Evolutionary conservation across 2,888 invertebrate species (phyloP), one percentile per base, ranked within the genome.

Genomic region (Zaprionus obscuricornis): DNA sequence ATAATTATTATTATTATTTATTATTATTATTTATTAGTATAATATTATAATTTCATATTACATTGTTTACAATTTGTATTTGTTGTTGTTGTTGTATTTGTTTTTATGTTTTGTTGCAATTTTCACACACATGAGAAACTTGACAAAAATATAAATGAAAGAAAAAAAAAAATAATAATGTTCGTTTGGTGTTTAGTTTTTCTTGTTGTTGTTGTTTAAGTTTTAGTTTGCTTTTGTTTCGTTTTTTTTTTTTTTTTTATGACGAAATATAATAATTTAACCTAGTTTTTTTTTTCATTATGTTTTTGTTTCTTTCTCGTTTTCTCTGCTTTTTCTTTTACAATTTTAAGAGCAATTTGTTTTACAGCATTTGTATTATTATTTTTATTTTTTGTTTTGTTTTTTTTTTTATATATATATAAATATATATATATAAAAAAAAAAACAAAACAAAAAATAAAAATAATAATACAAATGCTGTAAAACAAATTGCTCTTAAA

Each of bases 41-140:
- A n/a, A n/a, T n/a, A n/a, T n/a, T n/a, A n/a, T 66, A 66, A 51
- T 68, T 68, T 59, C 60, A 68, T 68, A 43, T 74, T 74, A 62
- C 70, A 71, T 70, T 71, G 65, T 69, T 71, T 71, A 69, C 70
- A 69, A 66, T 73, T 58, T 46, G 22, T 56, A 33, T 34, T 43
- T 31, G 27, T 55, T 34, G 39, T 34, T 46, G 16, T 59, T 33
- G 46, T 46, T 60, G 49, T 60, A 42, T 51, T 65, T 55, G 29
- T 46, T 55, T 47, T 11, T 31, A 8, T 34, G 55, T 51, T 39
- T 55, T 42, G 13, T 63, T 74, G 45, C 31, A 68, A 56, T 66
- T 60, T 57, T 39, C 26, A 62, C 66, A 72, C 71, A 71, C 68
- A 65, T 59, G 39, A 66, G 50, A 72, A 72, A 59, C 73, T 54